Base-by-base conservation (phyloP, 1,140 invertebrate species). In the Danaus melanippus region DNA sequence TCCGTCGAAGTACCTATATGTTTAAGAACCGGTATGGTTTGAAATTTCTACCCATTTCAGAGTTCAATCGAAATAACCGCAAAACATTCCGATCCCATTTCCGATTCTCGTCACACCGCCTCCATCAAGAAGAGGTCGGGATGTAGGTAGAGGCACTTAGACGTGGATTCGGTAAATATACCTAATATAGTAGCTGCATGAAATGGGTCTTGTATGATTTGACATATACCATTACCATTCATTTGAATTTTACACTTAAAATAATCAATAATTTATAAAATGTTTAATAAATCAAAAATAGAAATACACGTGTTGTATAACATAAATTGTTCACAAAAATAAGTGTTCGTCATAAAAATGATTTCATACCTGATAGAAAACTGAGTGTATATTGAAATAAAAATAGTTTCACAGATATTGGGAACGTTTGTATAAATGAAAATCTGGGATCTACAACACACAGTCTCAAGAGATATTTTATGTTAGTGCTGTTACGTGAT, bases 61-160 rank as follows among this genome's bases (percentile, higher is more conserved):
- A 69, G 71, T 80, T 71, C 73, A 72, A 84, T 74, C 69, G 77
- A 69, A 76, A 72, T 78, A 76, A 82, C 79, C 81, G 71, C 81
- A 78, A 74, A 80, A 79, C 75, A 76, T 77, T 82, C 67, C 53
- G 64, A 71, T 68, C 71, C 71, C 62, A 76, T 79, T 80, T 72
- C 71, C 73, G 71, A 84, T 84, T 84, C 81, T 65, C 64, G 73
- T 79, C 79, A 82, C 79, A 80, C 60, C 53, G 60, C 67, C 67
- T 69, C 69, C 69, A 79, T 76, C 72, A 74, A 69, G 67, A 69
- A 62, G 66, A 66, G 74, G 71, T 67, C 58, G 60, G 64, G 66
- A 60, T 58, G 64, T 50, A 67, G 67, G 65, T 71, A 63, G 61
- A 59, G 60, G 69, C 59, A 76, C 66, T 72, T 58, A 49, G 11